Evolutionary conservation across 2,888 invertebrate genomes (phyloP).

Genomic region (Parnassius glacialis): DNA sequence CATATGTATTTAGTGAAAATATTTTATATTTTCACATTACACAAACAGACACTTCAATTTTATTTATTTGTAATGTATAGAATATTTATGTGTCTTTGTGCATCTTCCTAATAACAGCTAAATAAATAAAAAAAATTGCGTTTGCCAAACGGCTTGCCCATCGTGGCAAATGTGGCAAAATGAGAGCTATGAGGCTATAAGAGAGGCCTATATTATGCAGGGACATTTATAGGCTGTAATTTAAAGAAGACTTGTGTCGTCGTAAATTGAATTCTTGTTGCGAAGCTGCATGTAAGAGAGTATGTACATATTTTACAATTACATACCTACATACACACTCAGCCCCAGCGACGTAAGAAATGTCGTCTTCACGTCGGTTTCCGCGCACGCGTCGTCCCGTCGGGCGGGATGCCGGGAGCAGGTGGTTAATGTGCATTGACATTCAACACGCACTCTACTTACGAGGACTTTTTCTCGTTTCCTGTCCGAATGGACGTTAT

Average conservation of each 20-base stretch:
- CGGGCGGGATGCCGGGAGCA: conserved; percentile 40
- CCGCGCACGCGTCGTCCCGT: conserved; percentile 38
- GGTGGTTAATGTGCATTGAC: conserved; percentile 39
- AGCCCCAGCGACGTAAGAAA: conserved; percentile 14
- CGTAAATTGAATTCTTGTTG: background rate
- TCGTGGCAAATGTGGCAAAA: no score
- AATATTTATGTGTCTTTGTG: no score
- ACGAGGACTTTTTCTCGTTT: conserved; percentile 40
- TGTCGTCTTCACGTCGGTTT: conserved; percentile 34
- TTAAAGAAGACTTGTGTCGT: background rate
- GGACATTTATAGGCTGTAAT: no score
- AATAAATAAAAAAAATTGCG: no score
- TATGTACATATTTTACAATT: background rate
- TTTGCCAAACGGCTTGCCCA: no score
- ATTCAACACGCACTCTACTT: conserved; percentile 42
- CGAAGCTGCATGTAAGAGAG: background rate
- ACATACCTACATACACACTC: background rate
- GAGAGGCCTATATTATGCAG: no score
- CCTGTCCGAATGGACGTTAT: conserved; percentile 35
- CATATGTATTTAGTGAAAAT: no score
- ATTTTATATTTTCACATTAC: no score
- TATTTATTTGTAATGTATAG: no score
- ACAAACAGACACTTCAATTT: no score
- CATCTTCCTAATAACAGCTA: no score
- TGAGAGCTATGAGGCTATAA: no score